phyloP scores from a whole-genome alignment of 2,888 invertebrate genomes.

The Protophormia terraenovae region DNA sequence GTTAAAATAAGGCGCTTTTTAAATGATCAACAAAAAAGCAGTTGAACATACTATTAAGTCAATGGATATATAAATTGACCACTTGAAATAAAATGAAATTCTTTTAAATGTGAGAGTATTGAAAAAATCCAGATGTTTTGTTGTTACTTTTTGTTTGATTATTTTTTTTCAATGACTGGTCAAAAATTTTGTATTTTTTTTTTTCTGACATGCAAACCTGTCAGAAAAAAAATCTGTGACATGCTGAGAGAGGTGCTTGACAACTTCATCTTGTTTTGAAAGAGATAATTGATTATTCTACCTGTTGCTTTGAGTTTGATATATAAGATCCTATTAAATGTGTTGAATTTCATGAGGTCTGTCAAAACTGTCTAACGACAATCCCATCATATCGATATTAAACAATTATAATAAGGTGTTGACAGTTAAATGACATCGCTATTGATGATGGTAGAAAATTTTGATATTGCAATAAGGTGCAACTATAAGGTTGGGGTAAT shows the following conservation, averaged over 20 bases:
- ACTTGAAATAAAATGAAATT: neutral
- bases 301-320: neutral
- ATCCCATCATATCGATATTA: neutral
- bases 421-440: conserved; percentile 17
- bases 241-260: conserved; percentile 17
- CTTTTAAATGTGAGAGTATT: neutral
- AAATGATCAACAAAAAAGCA: neutral
- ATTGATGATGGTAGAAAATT: neutral
- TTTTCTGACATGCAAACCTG: conserved; percentile 2
- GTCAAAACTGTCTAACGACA: conserved; percentile 3
- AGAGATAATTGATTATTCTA: conserved; percentile 38
- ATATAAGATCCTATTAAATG: conserved; percentile 4
- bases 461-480: neutral
- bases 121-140: neutral
- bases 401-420: neutral
- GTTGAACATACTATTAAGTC: neutral
- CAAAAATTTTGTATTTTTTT: neutral
- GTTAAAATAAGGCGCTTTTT: neutral
- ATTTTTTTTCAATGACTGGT: neutral
- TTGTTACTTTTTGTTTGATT: too few species aligned
- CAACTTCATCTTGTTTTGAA: neutral
- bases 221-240: neutral
- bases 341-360: neutral
- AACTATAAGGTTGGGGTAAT: neutral
- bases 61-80: neutral